Evolutionary conservation across 2,888 invertebrate genomes (phyloP), one percentile per base, ranked within the genome.

Genomic region (Epistrophella euchroma): DNA sequence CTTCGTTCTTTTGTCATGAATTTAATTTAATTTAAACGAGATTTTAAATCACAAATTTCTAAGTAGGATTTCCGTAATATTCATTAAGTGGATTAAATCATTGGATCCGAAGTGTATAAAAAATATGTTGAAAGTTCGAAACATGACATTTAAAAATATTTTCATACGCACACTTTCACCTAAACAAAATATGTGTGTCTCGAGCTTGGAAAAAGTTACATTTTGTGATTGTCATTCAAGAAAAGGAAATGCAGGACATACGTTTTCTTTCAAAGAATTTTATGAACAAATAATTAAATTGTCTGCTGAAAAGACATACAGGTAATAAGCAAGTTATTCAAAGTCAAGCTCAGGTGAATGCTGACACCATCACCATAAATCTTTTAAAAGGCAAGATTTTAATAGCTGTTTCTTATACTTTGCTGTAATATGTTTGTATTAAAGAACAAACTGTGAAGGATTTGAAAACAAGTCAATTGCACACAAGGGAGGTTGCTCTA

Each of bases 231-330:
- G 37, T 60, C 15, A 35, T 40, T 22, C 58, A 60, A 9, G 19
- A 60, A 37, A 60, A 2, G 19, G 37, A 60, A 11, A 55, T 55
- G 9, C 35, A 35, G 37, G 37, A 37, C 35, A 60, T 15, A 22
- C 37, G 22, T 3, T 60, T 60, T 37, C 58, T 37, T 60, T 60
- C 55, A 55, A 55, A 55, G 28, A 28, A 9, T n/a, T 28, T 10
- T 10, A n/a, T 32, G 5, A 56, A 32, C 1, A 32, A 32, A 11
- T 10, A 56, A 0, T 32, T 32, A 32, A 56, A 17, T 56, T 56
- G n/a, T n/a, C 4, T 32, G 32, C 32, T 56, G 32, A 32, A 56
- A 28, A 17, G 28, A 5, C 32, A 22, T 1, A 28, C 6, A 28
- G 28, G 3, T 25, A 25, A 47, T 11, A 22, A 22, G 22, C 10